Evolutionary conservation across 1,140 invertebrate species (phyloP).

Genomic region (Drosophila chauvacae): DNA sequence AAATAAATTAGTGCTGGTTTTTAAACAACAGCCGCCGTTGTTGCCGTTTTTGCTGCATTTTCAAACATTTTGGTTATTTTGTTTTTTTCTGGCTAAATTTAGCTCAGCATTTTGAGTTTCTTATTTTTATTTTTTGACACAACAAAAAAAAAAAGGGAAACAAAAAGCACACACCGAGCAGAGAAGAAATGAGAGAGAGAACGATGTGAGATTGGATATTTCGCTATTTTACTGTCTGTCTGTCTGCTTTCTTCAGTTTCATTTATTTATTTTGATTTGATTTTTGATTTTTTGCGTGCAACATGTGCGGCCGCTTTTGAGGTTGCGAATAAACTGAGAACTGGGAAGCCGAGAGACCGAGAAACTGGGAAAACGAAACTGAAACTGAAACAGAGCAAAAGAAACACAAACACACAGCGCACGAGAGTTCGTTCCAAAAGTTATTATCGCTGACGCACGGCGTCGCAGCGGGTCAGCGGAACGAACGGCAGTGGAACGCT

Average conservation of each 20-base stretch:
- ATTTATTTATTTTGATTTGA: conserved; percentile 23
- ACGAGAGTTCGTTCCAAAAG: conserved; percentile 49
- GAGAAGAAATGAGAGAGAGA: conserved; percentile 14
- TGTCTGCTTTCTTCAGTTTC: conserved; percentile 15
- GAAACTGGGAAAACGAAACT: conserved; percentile 39
- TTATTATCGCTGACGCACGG: conserved; percentile 49
- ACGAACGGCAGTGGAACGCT: conserved; percentile 30
- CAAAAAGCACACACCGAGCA: conserved; percentile 39
- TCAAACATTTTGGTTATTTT: conserved; percentile 11
- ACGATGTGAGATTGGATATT: conserved; percentile 13
- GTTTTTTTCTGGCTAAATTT: conserved; percentile 25
- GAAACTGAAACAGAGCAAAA: conserved; percentile 47
- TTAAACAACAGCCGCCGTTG: not conserved
- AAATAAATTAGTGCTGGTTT: conserved; percentile 21
- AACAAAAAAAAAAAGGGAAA: conserved; percentile 33
- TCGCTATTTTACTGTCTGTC: conserved; percentile 16
- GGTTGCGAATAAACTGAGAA: conserved; percentile 67
- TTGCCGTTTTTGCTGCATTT: conserved; percentile 26
- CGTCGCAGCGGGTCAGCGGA: conserved; percentile 28
- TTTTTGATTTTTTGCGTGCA: conserved; percentile 21
- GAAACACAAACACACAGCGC: conserved; percentile 6
- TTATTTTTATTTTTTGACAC: conserved; percentile 26
- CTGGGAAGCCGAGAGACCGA: not conserved
- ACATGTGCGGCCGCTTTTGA: conserved; percentile 67
- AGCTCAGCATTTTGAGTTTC: conserved; percentile 21